phyloP scores from a whole-genome alignment of 2,113 vertebrate species.

The Monopterus albus region DNA sequence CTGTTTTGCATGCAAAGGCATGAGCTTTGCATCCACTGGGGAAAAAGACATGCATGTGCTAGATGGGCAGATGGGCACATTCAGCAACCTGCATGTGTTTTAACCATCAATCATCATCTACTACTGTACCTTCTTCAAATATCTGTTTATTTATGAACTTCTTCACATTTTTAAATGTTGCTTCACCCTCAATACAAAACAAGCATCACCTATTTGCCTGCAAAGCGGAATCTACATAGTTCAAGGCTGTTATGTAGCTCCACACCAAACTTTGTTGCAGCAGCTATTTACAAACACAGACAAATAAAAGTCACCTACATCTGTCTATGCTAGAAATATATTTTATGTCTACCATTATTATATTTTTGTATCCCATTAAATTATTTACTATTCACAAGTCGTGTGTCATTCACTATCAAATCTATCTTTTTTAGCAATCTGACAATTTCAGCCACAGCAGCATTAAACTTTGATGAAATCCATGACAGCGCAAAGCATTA shows the following conservation, averaged over 20 bases:
- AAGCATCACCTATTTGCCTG: conserved; percentile 9
- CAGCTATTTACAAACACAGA: conserved; percentile 27
- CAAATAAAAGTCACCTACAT: conserved; percentile 1
- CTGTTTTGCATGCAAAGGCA: conserved; percentile 7
- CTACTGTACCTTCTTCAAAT: not conserved
- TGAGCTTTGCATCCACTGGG: not conserved
- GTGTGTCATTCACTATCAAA: not conserved
- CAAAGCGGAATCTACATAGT: conserved; percentile 30
- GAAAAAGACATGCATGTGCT: not conserved
- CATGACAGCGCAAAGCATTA: conserved; percentile 25
- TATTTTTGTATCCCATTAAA: not conserved
- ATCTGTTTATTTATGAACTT: conserved; percentile 27
- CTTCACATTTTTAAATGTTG: not conserved
- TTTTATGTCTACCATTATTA: not conserved
- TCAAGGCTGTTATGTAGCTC: conserved; percentile 31
- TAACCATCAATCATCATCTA: too few species aligned
- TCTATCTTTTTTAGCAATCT: not conserved
- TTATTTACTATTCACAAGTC: not conserved
- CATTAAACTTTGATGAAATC: conserved; percentile 46
- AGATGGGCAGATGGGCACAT: not conserved
- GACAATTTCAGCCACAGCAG: not conserved
- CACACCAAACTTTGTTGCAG: not conserved
- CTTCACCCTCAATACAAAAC: conserved; percentile 23
- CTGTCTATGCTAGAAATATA: not conserved
- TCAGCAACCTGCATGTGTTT: not conserved